Percentiles rank a stretch among this genome's conserved stretches.
These are phyloP conservation scores for Austrolebias charrua DNA, from an alignment of 2,797 vertebrate genomes.

Conservation along the genomic window DNA sequence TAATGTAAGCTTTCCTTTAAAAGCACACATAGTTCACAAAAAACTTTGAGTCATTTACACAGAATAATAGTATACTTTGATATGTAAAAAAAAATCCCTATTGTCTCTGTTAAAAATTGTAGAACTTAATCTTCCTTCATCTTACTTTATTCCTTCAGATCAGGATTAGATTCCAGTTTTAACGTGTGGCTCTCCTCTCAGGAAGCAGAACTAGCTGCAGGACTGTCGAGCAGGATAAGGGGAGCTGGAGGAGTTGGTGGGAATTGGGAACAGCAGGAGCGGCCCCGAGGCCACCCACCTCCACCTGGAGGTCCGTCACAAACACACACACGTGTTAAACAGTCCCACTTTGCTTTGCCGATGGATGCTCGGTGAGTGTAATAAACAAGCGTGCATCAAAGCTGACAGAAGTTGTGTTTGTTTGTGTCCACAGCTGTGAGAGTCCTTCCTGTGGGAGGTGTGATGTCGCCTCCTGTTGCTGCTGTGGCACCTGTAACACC, in stretches of 20 bases:
- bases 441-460: slow-evolving; percentile 75
- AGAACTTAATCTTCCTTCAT: not conserved
- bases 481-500: slow-evolving; percentile 68
- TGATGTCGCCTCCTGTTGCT: slow-evolving; percentile 68
- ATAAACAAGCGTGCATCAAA: slow-evolving; percentile 10
- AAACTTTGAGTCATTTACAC: not conserved
- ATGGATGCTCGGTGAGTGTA: not conserved
- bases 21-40: too few relatives aligned
- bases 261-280: slow-evolving; percentile 51
- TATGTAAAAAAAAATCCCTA: too few relatives aligned
- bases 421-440: slow-evolving; percentile 69
- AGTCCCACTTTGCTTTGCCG: not conserved
- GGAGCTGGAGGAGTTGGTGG: slow-evolving; percentile 71
- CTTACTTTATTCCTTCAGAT: not conserved
- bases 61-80: not conserved
- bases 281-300: slow-evolving; percentile 53
- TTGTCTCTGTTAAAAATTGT: not conserved
- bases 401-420: slow-evolving; percentile 19
- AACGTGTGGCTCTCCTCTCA: slow-evolving; percentile 33
- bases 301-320: slow-evolving; percentile 68
- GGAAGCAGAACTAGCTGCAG: slow-evolving; percentile 61
- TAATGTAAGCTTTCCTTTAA: too few relatives aligned
- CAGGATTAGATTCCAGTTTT: not conserved
- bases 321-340: not conserved
- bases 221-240: slow-evolving; percentile 66